phyloP scores from a whole-genome alignment of 2,797 vertebrate species.

The Lemur catta region DNA sequence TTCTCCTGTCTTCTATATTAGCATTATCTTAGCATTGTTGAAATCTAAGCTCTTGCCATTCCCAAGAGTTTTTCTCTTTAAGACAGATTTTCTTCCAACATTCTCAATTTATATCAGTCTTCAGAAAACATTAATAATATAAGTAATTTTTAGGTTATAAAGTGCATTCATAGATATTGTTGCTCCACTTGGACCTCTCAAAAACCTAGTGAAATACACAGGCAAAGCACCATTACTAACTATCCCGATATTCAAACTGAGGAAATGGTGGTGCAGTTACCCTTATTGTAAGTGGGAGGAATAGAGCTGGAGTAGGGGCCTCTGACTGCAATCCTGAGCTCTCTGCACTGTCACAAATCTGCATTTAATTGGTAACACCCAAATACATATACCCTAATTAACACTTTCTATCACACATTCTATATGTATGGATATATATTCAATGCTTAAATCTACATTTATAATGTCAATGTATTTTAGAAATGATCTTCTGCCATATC shows the following conservation, averaged over 20 bases:
- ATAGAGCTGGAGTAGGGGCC: background rate
- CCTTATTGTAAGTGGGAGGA: background rate
- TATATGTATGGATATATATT: background rate
- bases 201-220: background rate
- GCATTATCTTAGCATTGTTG: background rate
- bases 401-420: background rate
- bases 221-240: background rate
- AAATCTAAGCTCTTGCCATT: background rate
- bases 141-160: background rate
- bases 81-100: background rate
- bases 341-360: background rate
- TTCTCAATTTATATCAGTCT: background rate
- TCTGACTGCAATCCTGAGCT: background rate
- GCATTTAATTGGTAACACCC: background rate
- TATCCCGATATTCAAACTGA: background rate
- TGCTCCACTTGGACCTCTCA: background rate
- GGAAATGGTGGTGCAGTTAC: background rate
- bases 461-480: constrained; percentile 11
- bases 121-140: background rate
- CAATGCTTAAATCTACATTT: background rate
- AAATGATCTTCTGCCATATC: background rate
- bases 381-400: background rate
- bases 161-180: background rate
- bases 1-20: background rate
- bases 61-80: background rate